phyloP scores from a whole-genome alignment of 2,797 vertebrate species.

The Cryptoprocta ferox region DNA sequence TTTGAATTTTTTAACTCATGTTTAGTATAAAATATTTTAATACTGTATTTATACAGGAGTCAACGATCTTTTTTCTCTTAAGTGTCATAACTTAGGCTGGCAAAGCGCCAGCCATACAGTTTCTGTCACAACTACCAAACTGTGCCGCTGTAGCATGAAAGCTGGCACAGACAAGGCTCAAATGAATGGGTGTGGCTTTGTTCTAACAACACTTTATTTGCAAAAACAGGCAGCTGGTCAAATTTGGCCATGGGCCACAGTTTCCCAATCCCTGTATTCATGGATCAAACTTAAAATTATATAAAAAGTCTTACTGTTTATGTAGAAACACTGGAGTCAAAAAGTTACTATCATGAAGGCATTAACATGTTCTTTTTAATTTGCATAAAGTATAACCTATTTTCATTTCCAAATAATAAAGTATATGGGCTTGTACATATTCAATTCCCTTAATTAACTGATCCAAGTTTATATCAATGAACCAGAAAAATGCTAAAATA shows the following conservation, averaged over 20 bases:
- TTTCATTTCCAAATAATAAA: slow-evolving; percentile 32
- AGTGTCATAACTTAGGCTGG: not conserved
- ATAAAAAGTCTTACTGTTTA: not conserved
- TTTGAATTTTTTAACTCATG: not conserved
- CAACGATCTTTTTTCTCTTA: not conserved
- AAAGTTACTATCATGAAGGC: not conserved
- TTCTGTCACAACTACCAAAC: not conserved
- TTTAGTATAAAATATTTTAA: not conserved
- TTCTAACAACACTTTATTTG: not conserved
- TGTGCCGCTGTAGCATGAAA: not conserved
- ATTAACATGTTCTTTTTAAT: slow-evolving; percentile 38
- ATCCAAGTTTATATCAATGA: slow-evolving; percentile 3
- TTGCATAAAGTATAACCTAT: not conserved
- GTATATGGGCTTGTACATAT: not conserved
- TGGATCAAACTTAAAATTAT: not conserved
- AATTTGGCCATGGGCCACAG: not conserved
- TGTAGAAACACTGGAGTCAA: not conserved
- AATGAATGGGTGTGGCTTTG: not conserved
- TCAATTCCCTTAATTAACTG: slow-evolving; percentile 2
- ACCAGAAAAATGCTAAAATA: not conserved
- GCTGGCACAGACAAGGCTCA: not conserved
- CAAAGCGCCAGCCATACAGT: not conserved
- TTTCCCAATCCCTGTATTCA: not conserved
- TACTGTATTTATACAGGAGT: not conserved
- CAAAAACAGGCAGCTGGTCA: not conserved